These are phyloP conservation scores for Melikaiella ostensackeni DNA, from an alignment of 2,888 invertebrate species.

Conservation along the genomic window DNA sequence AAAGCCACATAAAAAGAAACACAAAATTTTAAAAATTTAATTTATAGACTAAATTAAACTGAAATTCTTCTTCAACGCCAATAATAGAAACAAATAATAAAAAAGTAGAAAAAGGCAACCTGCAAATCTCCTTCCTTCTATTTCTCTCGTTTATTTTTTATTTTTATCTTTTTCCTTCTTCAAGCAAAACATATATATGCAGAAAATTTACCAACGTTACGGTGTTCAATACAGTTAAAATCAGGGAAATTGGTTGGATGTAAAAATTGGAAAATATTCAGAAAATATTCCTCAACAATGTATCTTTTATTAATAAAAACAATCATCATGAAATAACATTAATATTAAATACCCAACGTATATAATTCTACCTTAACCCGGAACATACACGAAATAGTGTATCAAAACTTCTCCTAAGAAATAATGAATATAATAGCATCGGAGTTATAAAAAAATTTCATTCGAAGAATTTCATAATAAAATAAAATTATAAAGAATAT, in stretches of 20 bases:
- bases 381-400: conserved; percentile 16
- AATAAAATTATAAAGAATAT: conserved; percentile 14
- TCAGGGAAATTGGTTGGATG: background rate
- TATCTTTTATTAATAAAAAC: conserved; percentile 63
- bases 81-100: too few relatives aligned
- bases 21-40: too few relatives aligned
- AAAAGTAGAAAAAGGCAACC: too few relatives aligned
- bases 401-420: conserved; percentile 13
- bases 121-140: too few relatives aligned
- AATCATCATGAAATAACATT: conserved; percentile 23
- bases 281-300: conserved; percentile 72
- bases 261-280: background rate
- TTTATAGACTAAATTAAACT: too few relatives aligned
- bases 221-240: too few relatives aligned
- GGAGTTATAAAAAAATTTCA: conserved; percentile 26
- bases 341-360: conserved; percentile 29
- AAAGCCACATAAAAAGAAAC: too few relatives aligned
- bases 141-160: too few relatives aligned
- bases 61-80: too few relatives aligned
- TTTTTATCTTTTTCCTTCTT: too few relatives aligned
- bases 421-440: conserved; percentile 26
- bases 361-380: conserved; percentile 23
- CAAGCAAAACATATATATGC: too few relatives aligned
- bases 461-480: conserved; percentile 3
- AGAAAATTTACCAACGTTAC: too few relatives aligned